phyloP scores from a whole-genome alignment of 2,113 vertebrate genomes.

The Calyptomena viridis region DNA sequence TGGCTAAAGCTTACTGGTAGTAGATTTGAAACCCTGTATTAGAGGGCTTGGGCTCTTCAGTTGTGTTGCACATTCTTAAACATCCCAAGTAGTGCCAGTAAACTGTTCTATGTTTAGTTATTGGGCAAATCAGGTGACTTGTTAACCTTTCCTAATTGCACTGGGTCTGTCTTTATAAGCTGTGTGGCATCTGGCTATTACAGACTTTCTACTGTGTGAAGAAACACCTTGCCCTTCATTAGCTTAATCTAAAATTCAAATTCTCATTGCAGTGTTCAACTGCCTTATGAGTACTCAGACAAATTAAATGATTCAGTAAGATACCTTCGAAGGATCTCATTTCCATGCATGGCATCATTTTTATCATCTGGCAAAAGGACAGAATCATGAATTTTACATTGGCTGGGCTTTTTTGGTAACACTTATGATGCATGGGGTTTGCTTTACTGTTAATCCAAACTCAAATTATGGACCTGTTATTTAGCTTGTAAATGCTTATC shows the following conservation, averaged over 20 bases:
- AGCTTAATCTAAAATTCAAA: slow-evolving; percentile 59
- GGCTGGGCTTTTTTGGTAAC: background rate
- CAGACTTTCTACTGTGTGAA: background rate
- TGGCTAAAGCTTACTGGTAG: background rate
- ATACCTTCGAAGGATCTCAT: slow-evolving; percentile 51
- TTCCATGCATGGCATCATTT: slow-evolving; percentile 42
- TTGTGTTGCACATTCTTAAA: background rate
- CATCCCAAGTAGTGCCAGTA: background rate
- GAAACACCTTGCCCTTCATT: slow-evolving; percentile 42
- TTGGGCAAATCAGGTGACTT: background rate
- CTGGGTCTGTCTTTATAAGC: background rate
- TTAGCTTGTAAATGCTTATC: background rate
- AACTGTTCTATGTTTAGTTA: background rate
- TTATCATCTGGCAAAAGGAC: slow-evolving; percentile 46
- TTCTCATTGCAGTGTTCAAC: slow-evolving; percentile 20
- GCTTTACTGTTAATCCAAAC: slow-evolving; percentile 23
- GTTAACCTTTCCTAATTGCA: background rate
- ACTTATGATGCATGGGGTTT: slow-evolving; percentile 6
- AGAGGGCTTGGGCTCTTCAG: background rate
- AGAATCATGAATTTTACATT: background rate
- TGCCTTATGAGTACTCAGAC: slow-evolving; percentile 49
- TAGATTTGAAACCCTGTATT: background rate
- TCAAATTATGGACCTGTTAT: background rate
- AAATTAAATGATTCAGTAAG: slow-evolving; percentile 64
- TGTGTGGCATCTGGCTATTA: background rate